A percentile compares a stretch with the other conserved stretches of the same genome.
These are phyloP conservation scores for Caenorhabditis auriculariae DNA, from an alignment of 2,888 invertebrate genomes.

Conservation along the genomic window DNA sequence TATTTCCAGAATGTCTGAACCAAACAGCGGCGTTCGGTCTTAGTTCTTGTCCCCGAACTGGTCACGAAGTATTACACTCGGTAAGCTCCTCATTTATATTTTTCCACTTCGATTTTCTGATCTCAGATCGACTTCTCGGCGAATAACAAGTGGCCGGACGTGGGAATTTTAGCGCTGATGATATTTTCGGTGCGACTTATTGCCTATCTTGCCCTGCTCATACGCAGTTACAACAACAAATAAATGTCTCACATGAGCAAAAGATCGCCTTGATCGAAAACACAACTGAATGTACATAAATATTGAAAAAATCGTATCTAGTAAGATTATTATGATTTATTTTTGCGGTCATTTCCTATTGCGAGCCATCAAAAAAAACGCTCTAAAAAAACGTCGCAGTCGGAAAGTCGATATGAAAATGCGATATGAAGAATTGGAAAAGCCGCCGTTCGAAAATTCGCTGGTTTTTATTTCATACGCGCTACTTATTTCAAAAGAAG, in stretches of 20 bases:
- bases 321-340: background rate
- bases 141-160: slow-evolving; percentile 29
- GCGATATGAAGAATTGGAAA: too few relatives aligned
- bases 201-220: slow-evolving; percentile 42
- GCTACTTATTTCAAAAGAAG: too few relatives aligned
- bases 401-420: too few relatives aligned
- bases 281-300: background rate
- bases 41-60: slow-evolving; percentile 34
- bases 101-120: background rate
- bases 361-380: too few relatives aligned
- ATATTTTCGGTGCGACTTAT: slow-evolving; percentile 36
- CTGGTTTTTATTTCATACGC: too few relatives aligned
- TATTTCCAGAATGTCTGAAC: slow-evolving; percentile 17
- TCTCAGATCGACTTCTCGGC: slow-evolving; percentile 39
- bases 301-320: background rate
- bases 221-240: slow-evolving; percentile 31
- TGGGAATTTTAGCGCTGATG: slow-evolving; percentile 36
- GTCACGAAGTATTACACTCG: slow-evolving; percentile 38
- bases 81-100: slow-evolving; percentile 9
- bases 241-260: slow-evolving; percentile 5
- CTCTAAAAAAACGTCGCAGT: too few relatives aligned
- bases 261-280: background rate
- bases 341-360: too few relatives aligned
- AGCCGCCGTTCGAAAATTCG: too few relatives aligned
- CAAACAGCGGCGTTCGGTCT: slow-evolving; percentile 11